Base-by-base conservation (phyloP, 2,797 vertebrate species). In the Podarcis siculus region DNA sequence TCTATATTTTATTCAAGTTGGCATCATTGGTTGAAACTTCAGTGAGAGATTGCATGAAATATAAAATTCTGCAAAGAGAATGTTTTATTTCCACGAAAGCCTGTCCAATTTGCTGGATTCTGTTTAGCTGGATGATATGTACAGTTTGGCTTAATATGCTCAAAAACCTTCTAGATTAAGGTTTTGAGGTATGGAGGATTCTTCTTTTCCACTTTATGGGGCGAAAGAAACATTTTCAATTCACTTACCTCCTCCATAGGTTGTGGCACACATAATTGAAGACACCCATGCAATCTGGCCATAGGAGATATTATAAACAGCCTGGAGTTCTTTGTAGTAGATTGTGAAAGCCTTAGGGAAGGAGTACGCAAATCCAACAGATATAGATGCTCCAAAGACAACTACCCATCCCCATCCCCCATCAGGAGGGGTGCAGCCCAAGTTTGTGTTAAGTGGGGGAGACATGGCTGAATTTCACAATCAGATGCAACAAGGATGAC, bases 401-500 rank as follows among this genome's bases (percentile, higher is more conserved):
- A 98, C 96, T 5, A 96, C 89, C 97, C 97, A 98, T 1, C 97
- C 97, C 97, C 97, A 98, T 64, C 98, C 98, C 0, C 97, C 97
- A 0, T 98, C 98, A 0, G 96, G 96, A 83, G 96, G 96, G 9
- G 92, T 92, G 19, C 91, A 92, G 82, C 71, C 94, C 92, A 95
- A 79, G 64, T 92, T 94, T 7, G 91, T 91, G 32, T 71, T 86
- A 64, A 90, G 75, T 75, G 94, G 86, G 30, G 95, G 91, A 83
- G 97, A 58, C 98, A 98, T 98, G 90, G 83, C 6, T 35, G 77
- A 45, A 1, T 6, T 73, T 83, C 32, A 49, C 73, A 87, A 67
- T 30, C 76, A 0, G 82, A 0, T 37, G 79, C 27, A 83, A 80
- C 93, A 95, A 95, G 93, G 72, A 42, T 27, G 37, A 81, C 81